Percentiles rank a stretch among this genome's conserved stretches.
These are phyloP conservation scores for Sigmodon hispidus DNA, from an alignment of 2,113 vertebrate species.

Conservation along the genomic window DNA sequence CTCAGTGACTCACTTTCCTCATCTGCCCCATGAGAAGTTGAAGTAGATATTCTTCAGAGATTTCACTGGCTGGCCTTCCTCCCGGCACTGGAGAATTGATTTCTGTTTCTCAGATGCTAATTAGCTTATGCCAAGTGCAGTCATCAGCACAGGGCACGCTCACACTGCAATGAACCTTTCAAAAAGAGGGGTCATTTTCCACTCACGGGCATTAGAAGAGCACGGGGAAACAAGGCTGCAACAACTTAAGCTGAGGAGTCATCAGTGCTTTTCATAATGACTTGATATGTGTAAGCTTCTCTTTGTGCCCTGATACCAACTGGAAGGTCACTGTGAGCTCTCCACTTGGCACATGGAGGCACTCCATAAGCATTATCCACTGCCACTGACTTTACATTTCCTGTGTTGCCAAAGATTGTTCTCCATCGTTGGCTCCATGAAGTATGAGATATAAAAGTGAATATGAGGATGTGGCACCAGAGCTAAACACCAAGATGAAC, in stretches of 20 bases:
- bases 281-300: neutral
- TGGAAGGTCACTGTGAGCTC: neutral
- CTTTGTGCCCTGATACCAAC: neutral
- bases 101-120: neutral
- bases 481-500: neutral
- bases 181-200: neutral
- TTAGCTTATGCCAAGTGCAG: neutral
- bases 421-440: neutral
- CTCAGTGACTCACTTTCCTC: neutral
- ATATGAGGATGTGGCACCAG: neutral
- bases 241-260: neutral
- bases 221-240: neutral
- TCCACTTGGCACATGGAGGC: neutral
- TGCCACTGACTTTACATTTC: constrained; percentile 14
- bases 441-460: neutral
- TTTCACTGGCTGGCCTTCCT: neutral
- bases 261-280: neutral
- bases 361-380: neutral
- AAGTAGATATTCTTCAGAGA: neutral
- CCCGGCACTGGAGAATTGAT: neutral
- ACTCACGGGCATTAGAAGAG: neutral
- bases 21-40: neutral
- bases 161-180: neutral
- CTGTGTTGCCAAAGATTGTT: neutral
- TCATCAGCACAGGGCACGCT: neutral